A percentile compares a stretch with the other conserved stretches of the same genome.
Evolutionary conservation across 30 jellyfish, hydroid and myxozoan genomes (phyloP).

Genomic region (Turritopsis dohrnii): DNA sequence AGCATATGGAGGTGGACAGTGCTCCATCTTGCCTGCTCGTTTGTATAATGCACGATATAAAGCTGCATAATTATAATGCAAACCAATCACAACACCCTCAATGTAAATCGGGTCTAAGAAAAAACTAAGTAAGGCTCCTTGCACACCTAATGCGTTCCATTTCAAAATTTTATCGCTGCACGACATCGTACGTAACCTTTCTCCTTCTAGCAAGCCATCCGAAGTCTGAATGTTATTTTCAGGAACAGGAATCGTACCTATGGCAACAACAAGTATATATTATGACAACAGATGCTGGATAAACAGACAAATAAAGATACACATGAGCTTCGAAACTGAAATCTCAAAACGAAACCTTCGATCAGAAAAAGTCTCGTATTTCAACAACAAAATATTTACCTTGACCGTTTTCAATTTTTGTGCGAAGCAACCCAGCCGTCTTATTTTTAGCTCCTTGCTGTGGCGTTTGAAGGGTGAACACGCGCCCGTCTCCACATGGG

Average conservation of each 20-base stretch:
- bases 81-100: conserved; percentile 72
- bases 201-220: conserved; percentile 91
- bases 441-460: conserved; percentile 55
- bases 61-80: conserved; percentile 65
- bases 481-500: conserved; percentile 99
- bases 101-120: conserved; percentile 76
- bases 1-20: conserved; percentile 38
- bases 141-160: conserved; percentile 91
- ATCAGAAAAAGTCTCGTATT: too few species aligned
- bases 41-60: conserved; percentile 60
- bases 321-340: too few species aligned
- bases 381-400: conserved; percentile 44
- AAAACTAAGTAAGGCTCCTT: conserved; percentile 78
- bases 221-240: conserved; percentile 62
- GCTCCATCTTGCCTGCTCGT: conserved; percentile 40
- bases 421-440: conserved; percentile 81
- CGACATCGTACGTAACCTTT: conserved; percentile 86
- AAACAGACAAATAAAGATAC: not conserved
- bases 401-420: conserved; percentile 92
- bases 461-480: conserved; percentile 39
- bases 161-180: conserved; percentile 91
- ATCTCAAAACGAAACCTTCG: too few species aligned
- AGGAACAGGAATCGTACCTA: conserved; percentile 91
- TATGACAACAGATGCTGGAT: not conserved
- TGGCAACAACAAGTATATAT: not conserved